A percentile compares a stretch with the other conserved stretches of the same genome.
These are phyloP conservation scores for Crocuta crocuta DNA, from an alignment of 2,113 vertebrate species.

Conservation along the genomic window DNA sequence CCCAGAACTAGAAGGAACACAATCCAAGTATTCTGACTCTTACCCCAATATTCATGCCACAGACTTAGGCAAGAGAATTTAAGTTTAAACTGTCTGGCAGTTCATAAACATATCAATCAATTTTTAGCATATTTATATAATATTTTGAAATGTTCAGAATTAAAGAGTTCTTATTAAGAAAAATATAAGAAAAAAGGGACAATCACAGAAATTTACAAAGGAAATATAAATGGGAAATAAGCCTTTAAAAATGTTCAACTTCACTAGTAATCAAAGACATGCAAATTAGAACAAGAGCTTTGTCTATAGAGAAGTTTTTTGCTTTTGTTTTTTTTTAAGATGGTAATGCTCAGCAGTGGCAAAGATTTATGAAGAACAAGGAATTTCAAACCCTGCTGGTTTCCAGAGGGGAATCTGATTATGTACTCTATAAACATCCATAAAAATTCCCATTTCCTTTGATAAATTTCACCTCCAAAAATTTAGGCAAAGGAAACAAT, in stretches of 20 bases:
- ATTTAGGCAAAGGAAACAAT: slow-evolving; percentile 15
- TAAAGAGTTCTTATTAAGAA: slow-evolving; percentile 7
- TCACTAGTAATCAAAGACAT: not conserved
- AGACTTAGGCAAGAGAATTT: not conserved
- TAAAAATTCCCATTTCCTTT: not conserved
- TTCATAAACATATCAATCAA: not conserved
- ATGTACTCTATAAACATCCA: not conserved
- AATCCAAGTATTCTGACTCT: slow-evolving; percentile 20
- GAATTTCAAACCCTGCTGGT: not conserved
- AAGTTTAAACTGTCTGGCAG: not conserved
- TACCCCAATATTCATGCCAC: not conserved
- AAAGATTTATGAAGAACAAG: slow-evolving; percentile 1
- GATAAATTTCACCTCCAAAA: slow-evolving; percentile 48
- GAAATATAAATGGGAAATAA: not conserved
- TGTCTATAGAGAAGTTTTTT: not conserved
- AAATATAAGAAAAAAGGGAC: not conserved
- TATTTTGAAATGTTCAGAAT: slow-evolving; percentile 25
- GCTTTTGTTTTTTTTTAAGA: not conserved
- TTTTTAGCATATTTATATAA: not conserved
- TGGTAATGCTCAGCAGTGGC: not conserved
- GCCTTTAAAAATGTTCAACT: not conserved
- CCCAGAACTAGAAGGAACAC: not conserved
- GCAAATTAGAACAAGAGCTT: not conserved
- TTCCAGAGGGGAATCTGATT: not conserved
- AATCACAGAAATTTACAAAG: slow-evolving; percentile 18